Percentiles rank a stretch among this genome's conserved stretches.
phyloP scores from a whole-genome alignment of 2,888 invertebrate species.

The Deroplatys truncata region DNA sequence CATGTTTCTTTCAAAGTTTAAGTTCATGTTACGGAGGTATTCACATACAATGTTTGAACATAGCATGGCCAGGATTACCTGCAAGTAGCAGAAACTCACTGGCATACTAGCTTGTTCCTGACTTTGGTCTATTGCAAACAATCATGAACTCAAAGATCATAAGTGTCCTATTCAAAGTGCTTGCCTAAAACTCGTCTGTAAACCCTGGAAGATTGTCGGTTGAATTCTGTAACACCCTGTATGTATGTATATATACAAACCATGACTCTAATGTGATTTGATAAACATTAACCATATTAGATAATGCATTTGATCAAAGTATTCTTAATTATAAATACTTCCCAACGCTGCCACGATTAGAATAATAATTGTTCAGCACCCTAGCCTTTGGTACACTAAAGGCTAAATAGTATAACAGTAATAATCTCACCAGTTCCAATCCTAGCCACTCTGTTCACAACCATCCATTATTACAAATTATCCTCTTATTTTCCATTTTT shows the following conservation, averaged over 20 bases:
- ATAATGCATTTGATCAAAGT: not conserved
- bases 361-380: constrained; percentile 14
- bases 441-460: not conserved
- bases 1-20: too few species aligned
- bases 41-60: too few species aligned
- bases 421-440: not conserved
- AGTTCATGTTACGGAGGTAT: too few species aligned
- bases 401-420: not conserved
- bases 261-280: not conserved
- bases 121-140: too few species aligned
- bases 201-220: too few species aligned
- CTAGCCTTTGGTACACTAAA: not conserved
- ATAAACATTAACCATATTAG: not conserved
- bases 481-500: not conserved
- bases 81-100: too few species aligned
- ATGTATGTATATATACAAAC: not conserved
- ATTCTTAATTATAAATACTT: not conserved
- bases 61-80: too few species aligned
- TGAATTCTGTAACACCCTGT: too few species aligned
- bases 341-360: not conserved
- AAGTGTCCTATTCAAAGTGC: too few species aligned
- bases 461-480: not conserved
- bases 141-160: too few species aligned
- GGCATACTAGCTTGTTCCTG: too few species aligned
- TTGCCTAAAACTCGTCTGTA: too few species aligned